Base-by-base conservation (phyloP, 2,888 invertebrate species). In the Andrena flavipes region DNA sequence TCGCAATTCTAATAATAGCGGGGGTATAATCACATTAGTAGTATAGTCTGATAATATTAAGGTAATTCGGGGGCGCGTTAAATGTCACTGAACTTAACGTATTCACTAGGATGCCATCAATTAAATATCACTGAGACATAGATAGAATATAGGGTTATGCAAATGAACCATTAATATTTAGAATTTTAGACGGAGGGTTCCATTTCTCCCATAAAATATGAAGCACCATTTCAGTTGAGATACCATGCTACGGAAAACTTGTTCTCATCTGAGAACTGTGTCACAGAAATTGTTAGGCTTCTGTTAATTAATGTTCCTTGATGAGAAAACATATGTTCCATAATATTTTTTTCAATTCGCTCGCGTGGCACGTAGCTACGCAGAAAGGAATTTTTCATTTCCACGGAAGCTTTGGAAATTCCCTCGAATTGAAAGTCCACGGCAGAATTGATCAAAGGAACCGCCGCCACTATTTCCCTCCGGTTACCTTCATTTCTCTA, bases 361-460 rank as follows among this genome's bases (percentile, higher is more conserved):
- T 56, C 10, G 23, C 56, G 13, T 10, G 23, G 23, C 54, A 23
- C 13, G 42, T 16, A 4, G 20, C 20, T 33, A 6, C 4, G 8
- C 10, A 33, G 51, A n/a, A 13, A 8, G 10, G 7, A 35, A 64
- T 49, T 73, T 64, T 64, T 73, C 63, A 65, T 69, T 80, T 80
- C 23, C 48, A 13, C 26, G 5, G 33, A 42, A 69, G 69, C 69
- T 54, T 35, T 20, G 29, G 10, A 67, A 42, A 70, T 56, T 59
- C 26, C 49, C 35, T 30, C 2, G 26, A 35, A 49, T 20, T 56
- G 42, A 60, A 69, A 65, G 33, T 20, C 4, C 35, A 29, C 23
- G 56, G 49, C 6, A 69, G 51, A 67, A 80, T 68, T 65, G 65
- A 56, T 70, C 62, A 67, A 74, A 74, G 74, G 20, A 65, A 49